Conservation (phyloP, 2,888 invertebrate genomes). For the Dendrolimus houi region DNA sequence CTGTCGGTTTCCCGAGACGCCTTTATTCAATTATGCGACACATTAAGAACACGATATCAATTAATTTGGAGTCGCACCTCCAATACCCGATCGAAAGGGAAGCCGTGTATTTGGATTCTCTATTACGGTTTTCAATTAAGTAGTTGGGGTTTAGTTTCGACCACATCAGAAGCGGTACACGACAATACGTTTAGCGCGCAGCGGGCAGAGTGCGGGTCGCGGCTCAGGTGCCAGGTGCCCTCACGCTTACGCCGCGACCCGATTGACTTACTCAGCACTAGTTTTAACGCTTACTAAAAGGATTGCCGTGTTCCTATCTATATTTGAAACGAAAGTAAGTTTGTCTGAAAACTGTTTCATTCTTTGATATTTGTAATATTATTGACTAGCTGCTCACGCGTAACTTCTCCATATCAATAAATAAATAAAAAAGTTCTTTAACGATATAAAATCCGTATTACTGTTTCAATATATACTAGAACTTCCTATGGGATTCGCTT, state of each 20-base stretch:
- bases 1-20: constrained; percentile 15
- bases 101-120: constrained; percentile 59
- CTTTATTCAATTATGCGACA: constrained; percentile 34
- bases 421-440: too few species aligned
- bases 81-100: constrained; percentile 60
- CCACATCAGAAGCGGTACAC: constrained; percentile 59
- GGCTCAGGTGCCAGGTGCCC: constrained; percentile 21
- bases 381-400: not conserved
- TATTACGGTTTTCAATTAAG: constrained; percentile 71
- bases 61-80: constrained; percentile 48
- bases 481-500: too few species aligned
- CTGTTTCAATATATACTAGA: too few species aligned
- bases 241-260: constrained; percentile 21
- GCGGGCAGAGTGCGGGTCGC: constrained; percentile 21
- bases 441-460: too few species aligned
- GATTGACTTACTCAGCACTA: constrained; percentile 55
- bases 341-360: constrained; percentile 16
- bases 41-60: constrained; percentile 35
- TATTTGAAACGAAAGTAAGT: constrained; percentile 38
- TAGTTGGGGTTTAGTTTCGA: constrained; percentile 64
- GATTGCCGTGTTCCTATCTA: constrained; percentile 69
- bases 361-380: constrained; percentile 14
- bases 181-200: constrained; percentile 64
- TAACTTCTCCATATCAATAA: too few species aligned
- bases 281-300: constrained; percentile 68